Percentiles rank a stretch among this genome's conserved stretches.
Conservation (phyloP, 2,888 invertebrate genomes). For the Drosophila prolongata region DNA sequence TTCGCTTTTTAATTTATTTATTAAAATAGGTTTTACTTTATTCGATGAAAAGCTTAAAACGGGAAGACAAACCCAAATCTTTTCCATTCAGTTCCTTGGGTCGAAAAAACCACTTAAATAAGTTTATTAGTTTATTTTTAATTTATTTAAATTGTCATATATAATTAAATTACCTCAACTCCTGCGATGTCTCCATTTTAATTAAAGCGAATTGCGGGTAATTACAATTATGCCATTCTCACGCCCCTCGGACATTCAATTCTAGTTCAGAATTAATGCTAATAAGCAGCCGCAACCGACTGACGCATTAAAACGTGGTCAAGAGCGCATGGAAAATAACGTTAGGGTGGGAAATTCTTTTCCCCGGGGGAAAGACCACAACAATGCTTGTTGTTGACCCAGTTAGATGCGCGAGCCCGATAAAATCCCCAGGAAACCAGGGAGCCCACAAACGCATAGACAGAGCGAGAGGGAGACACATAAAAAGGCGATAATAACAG, state of each 20-base stretch:
- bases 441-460: neutral
- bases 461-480: slow-evolving; percentile 6
- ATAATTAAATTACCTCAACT: slow-evolving; percentile 11
- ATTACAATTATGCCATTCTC: slow-evolving; percentile 58
- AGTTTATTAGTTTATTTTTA: neutral
- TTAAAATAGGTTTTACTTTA: slow-evolving; percentile 33
- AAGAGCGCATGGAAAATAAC: slow-evolving; percentile 32
- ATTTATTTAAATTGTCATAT: neutral
- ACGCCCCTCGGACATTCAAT: slow-evolving; percentile 43
- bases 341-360: neutral
- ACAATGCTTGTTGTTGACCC: slow-evolving; percentile 35
- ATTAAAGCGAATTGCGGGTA: slow-evolving; percentile 52
- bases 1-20: slow-evolving; percentile 36
- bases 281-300: slow-evolving; percentile 40
- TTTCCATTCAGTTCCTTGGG: no score
- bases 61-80: no score
- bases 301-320: slow-evolving; percentile 41
- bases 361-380: slow-evolving; percentile 13
- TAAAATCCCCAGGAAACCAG: slow-evolving; percentile 11
- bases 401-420: slow-evolving; percentile 35
- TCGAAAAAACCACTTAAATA: neutral
- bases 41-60: slow-evolving; percentile 7
- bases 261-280: slow-evolving; percentile 63
- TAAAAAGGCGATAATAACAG: slow-evolving; percentile 43
- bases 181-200: slow-evolving; percentile 18